Conservation (phyloP, 2,113 vertebrate species). For the Myiopsitta monachus region DNA sequence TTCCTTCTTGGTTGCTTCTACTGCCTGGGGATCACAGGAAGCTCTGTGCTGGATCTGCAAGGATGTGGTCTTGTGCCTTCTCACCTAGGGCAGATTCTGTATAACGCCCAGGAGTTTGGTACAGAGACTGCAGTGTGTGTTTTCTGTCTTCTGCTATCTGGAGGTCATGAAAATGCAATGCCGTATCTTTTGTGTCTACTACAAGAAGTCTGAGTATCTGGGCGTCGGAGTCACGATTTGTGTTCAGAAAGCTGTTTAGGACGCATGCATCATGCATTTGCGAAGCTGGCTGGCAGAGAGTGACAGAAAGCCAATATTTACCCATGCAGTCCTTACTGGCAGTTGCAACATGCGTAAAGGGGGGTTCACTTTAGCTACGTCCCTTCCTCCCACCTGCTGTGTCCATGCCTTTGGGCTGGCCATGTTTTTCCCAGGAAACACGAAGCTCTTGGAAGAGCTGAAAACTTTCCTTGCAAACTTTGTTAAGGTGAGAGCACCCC, state of each 20-base stretch:
- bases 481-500: not conserved
- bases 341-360: not conserved
- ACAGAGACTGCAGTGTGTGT: not conserved
- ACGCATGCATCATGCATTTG: not conserved
- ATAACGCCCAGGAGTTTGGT: not conserved
- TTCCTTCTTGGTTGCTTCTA: not conserved
- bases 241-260: not conserved
- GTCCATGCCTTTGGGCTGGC: not conserved
- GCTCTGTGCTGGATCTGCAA: not conserved
- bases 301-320: not conserved
- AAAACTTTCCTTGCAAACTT: not conserved
- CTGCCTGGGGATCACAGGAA: not conserved
- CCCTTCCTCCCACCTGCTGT: not conserved
- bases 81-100: not conserved
- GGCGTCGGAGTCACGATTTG: not conserved
- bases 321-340: not conserved
- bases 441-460: not conserved
- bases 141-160: not conserved
- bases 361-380: fast-evolving
- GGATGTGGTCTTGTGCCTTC: not conserved
- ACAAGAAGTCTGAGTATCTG: not conserved
- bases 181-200: fast-evolving
- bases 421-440: not conserved
- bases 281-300: not conserved
- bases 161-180: not conserved